These are phyloP conservation scores for Poeciliopsis presidionis DNA, from an alignment of 2,797 vertebrate species.

Conservation along the genomic window DNA sequence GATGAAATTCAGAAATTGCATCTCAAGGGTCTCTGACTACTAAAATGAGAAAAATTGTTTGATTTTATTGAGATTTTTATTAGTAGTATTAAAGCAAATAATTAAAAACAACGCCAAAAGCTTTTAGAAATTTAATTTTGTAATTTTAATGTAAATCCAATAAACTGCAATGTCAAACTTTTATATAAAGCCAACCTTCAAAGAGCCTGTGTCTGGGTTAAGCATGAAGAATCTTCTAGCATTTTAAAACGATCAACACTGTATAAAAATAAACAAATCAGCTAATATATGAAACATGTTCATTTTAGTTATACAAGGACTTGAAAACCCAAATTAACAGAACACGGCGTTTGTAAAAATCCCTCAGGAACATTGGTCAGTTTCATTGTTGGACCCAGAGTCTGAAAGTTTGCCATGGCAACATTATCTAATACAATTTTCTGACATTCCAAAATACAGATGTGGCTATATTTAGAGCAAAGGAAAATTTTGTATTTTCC, in stretches of 20 bases:
- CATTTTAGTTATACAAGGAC: not conserved
- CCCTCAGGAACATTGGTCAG: not conserved
- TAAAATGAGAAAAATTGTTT: not conserved
- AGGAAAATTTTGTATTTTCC: not conserved
- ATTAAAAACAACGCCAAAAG: not conserved
- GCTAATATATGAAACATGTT: not conserved
- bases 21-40: not conserved
- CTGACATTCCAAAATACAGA: not conserved
- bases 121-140: not conserved
- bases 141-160: not conserved
- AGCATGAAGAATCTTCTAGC: not conserved
- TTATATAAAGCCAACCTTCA: not conserved
- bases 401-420: not conserved
- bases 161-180: not conserved
- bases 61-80: not conserved
- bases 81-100: not conserved
- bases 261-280: not conserved
- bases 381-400: not conserved
- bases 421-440: not conserved
- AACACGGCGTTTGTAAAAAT: not conserved
- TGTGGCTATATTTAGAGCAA: not conserved
- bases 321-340: not conserved
- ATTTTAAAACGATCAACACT: not conserved
- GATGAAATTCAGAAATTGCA: not conserved
- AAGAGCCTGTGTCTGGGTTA: not conserved